Conservation (phyloP, 2,888 invertebrate species). For the Reticulitermes lucifugus region DNA sequence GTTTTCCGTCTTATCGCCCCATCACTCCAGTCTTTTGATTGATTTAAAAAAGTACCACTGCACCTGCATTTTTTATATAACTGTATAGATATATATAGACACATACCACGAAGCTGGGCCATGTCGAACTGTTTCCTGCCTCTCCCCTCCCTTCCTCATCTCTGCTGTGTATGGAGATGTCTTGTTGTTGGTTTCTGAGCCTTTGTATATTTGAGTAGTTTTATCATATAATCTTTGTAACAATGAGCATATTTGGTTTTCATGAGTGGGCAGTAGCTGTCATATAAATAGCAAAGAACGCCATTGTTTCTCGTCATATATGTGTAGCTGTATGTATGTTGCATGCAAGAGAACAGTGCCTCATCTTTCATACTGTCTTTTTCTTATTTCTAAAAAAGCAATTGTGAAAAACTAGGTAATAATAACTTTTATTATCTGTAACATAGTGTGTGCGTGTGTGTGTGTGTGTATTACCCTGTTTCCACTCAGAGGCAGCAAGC, state of each 20-base stretch:
- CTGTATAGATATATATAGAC: slow-evolving; percentile 20
- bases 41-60: slow-evolving; percentile 43
- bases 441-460: not conserved
- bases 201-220: not conserved
- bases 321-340: slow-evolving; percentile 13
- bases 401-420: not conserved
- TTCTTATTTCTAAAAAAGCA: slow-evolving; percentile 26
- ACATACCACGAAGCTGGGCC: slow-evolving; percentile 4
- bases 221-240: not conserved
- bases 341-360: slow-evolving; percentile 42
- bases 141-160: not conserved
- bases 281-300: slow-evolving; percentile 18
- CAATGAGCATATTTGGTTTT: not conserved
- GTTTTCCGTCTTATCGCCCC: not conserved
- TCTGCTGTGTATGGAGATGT: not conserved
- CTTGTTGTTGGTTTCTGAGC: not conserved
- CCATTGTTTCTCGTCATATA: slow-evolving; percentile 4
- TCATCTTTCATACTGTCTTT: slow-evolving; percentile 42
- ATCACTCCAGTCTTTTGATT: not conserved
- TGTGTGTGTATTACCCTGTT: not conserved
- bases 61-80: slow-evolving; percentile 46
- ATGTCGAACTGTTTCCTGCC: not conserved
- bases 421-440: slow-evolving; percentile 8
- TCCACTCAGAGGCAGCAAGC: not conserved
- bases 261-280: not conserved